Base-by-base conservation (phyloP, 2,888 invertebrate species). In the Drosophila multiciliata region DNA sequence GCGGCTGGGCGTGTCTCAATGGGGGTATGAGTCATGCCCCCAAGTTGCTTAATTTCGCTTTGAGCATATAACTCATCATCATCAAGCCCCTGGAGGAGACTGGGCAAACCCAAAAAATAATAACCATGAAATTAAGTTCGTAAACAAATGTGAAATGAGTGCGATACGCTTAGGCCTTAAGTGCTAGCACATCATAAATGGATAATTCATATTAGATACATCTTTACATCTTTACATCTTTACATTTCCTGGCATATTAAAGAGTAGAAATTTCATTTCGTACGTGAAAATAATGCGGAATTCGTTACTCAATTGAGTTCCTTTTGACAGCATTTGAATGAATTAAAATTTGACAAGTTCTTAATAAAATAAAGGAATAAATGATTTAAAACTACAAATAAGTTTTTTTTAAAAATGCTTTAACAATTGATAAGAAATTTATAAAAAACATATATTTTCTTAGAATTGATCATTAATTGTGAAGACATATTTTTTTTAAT, bases 111-210 rank as follows among this genome's bases (percentile, higher is more conserved):
- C 70, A 61, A 57, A 73, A 63, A 78, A 78, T 81, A 81, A 81
- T 80, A 81, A 81, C 78, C 80, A 81, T 81, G 84, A 83, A 81
- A 81, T 81, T 83, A 81, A 83, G 78, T 78, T 78, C 67, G 59
- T 58, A 73, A 68, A 62, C 78, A 80, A 77, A 78, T 59, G 62
- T 23, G 48, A 77, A 66, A 58, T 45, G 33, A 58, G 20, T 20
- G 15, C 32, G 20, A 53, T 50, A 72, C 59, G 66, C 74, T 33
- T 63, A 32, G n/a, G 65, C 81, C 68, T 81, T 64, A 73, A 82
- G 61, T 71, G 63, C 45, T 26, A 17, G 45, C 61, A 69, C 48
- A 53, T 54, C 48, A 48, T 55, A 48, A 48, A 66, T 52, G 36
- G 36, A 52, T 35, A 59, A 70, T 52, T 52, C 36, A 23, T 35